Base-by-base conservation (phyloP, 2,113 vertebrate species). In the Aspidoscelis tigris region DNA sequence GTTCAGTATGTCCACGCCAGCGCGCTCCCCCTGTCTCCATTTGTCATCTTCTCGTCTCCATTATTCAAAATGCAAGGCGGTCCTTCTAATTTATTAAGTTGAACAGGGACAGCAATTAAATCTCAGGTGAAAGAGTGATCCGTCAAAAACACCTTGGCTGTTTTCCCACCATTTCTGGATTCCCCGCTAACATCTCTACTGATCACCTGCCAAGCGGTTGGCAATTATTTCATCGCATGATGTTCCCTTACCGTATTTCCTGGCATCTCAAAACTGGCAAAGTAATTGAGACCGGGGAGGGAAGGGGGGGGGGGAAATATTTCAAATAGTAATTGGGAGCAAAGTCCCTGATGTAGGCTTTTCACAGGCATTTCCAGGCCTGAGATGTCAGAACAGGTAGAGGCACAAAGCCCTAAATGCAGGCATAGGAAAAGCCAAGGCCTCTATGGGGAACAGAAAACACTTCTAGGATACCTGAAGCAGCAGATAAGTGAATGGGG, bases 171-270 rank as follows among this genome's bases (percentile, higher is more conserved):
- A 5, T 44, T 72, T 71, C 55, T 41, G 39, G 74, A 83, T 77
- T 65, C 4, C 78, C 71, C 70, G 20, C 78, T 65, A 53, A 80
- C 9, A 66, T 24, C 64, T 69, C 39, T 47, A 43, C 86, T 66
- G 72, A 65, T 75, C 76, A 68, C 26, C 16, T 75, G 55, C 71
- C 39, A 39, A 70, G 43, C 4, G 1, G 26, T 16, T 7, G 43
- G 80, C n/a, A 78, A 82, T 66, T 82, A 86, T 82, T 86, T 78
- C 75, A 65, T 43, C 11, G 55, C 9, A 50, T 65, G 74, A 65
- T 68, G 16, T 53, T 9, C 41, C 22, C 72, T 41, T 3, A 41
- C n/a, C 50, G 44, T 12, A 72, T 18, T 12, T 33, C 24, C 21
- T 26, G 74, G 55, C 68, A 73, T 73, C 16, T 16, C 4, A 10